Percentiles rank a stretch among this genome's conserved stretches.
phyloP scores from a whole-genome alignment of 2,888 invertebrate species.

The Muschampia plurimacula region DNA sequence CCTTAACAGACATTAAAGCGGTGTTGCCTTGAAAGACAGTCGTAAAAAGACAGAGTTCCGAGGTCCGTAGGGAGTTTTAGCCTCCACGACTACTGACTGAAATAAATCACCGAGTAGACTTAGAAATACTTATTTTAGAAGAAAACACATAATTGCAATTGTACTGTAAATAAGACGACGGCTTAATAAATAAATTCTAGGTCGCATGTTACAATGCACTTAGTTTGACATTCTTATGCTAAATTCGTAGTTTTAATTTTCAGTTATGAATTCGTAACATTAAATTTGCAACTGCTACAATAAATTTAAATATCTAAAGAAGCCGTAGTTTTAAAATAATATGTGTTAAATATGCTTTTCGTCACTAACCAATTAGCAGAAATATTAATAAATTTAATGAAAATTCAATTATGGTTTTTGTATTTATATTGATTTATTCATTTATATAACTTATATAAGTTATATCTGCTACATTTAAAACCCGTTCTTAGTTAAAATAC shows the following conservation, averaged over 20 bases:
- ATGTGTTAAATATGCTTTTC: neutral
- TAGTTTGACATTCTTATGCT: constrained; percentile 11
- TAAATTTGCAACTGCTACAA: neutral
- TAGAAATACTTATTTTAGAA: constrained; percentile 50
- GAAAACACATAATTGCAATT: neutral
- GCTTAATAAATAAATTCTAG: neutral
- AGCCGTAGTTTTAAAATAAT: neutral
- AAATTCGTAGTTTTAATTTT: neutral
- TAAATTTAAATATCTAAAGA: neutral
- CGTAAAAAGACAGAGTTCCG: constrained; percentile 71
- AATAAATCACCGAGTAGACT: constrained; percentile 73
- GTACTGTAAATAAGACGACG: neutral
- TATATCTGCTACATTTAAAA: too few species aligned
- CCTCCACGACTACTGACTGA: constrained; percentile 56
- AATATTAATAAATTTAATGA: too few species aligned
- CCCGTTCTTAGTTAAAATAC: too few species aligned
- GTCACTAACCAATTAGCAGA: neutral
- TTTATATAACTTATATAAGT: too few species aligned
- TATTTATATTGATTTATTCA: too few species aligned
- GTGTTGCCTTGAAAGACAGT: constrained; percentile 70
- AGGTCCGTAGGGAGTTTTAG: constrained; percentile 63
- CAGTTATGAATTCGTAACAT: neutral
- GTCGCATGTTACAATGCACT: constrained; percentile 11
- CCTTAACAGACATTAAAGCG: constrained; percentile 81
- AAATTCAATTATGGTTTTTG: too few species aligned